phyloP scores from a whole-genome alignment of 2,797 vertebrate species.

The Lates japonicus region DNA sequence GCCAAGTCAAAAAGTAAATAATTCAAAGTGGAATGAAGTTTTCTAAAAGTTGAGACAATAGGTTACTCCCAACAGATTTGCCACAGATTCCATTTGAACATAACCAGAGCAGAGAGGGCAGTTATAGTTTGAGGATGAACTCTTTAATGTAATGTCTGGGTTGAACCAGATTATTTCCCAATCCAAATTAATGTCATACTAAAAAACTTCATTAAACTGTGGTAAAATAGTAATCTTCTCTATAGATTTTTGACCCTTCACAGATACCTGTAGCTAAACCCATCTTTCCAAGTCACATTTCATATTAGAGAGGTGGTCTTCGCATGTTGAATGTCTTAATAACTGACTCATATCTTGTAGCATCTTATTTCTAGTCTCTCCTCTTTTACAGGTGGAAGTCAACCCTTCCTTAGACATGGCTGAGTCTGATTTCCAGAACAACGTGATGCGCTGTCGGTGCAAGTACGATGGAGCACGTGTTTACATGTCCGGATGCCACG shows the following conservation, averaged over 20 bases:
- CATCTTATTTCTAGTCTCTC: neutral
- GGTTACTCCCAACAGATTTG: too few relatives aligned
- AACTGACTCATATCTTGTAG: neutral
- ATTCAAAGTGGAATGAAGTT: too few relatives aligned
- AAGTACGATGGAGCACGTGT: conserved; percentile 93
- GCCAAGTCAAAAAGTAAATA: too few relatives aligned
- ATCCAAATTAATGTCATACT: too few relatives aligned
- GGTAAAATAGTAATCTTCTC: too few relatives aligned
- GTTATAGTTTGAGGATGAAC: neutral
- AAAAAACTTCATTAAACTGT: too few relatives aligned
- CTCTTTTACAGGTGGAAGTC: conserved; percentile 90
- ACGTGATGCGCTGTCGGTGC: conserved; percentile 94
- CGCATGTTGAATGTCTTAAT: neutral
- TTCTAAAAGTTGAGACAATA: too few relatives aligned
- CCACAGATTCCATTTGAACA: too few relatives aligned
- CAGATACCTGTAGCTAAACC: neutral
- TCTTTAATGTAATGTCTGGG: neutral
- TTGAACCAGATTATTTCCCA: neutral
- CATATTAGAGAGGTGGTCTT: neutral
- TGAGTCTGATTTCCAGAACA: conserved; percentile 97
- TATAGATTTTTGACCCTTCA: neutral
- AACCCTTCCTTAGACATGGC: conserved; percentile 96
- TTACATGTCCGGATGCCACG: conserved; percentile 94
- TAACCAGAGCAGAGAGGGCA: too few relatives aligned
- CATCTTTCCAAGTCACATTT: neutral